Evolutionary conservation across 1,140 invertebrate species (phyloP).

Genomic region (Drosophila kanapiae): DNA sequence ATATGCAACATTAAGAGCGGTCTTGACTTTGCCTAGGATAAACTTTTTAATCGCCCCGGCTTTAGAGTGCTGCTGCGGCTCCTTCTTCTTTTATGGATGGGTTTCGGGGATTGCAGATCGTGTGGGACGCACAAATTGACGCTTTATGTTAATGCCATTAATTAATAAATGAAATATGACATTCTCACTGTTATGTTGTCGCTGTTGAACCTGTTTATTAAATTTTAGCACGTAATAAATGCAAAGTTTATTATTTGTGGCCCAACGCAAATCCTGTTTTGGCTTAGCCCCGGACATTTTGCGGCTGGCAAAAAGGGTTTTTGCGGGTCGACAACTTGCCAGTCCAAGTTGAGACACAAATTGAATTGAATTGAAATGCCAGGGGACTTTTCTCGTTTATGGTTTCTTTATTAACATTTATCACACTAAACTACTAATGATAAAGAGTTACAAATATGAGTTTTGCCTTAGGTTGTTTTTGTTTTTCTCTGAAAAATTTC

Average conservation of each 20-base stretch:
- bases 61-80: constrained; percentile 45
- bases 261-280: constrained; percentile 20
- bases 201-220: constrained; percentile 71
- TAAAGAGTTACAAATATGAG: constrained; percentile 78
- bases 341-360: constrained; percentile 16
- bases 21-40: constrained; percentile 54
- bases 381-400: constrained; percentile 35
- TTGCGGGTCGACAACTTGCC: not conserved
- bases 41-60: constrained; percentile 76
- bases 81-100: constrained; percentile 21
- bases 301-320: constrained; percentile 17
- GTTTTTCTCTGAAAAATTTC: constrained; percentile 51
- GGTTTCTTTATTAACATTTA: constrained; percentile 78
- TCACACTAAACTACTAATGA: constrained; percentile 82
- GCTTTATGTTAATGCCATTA: constrained; percentile 80
- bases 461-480: constrained; percentile 37
- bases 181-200: constrained; percentile 32
- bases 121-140: constrained; percentile 67
- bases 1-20: constrained; percentile 64
- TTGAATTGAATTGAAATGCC: constrained; percentile 46
- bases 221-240: constrained; percentile 83
- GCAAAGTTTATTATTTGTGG: constrained; percentile 55
- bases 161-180: constrained; percentile 83
- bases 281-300: constrained; percentile 23
- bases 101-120: constrained; percentile 15